Conservation (phyloP, 2,888 invertebrate genomes). For the Drosophila subsilvestris region DNA sequence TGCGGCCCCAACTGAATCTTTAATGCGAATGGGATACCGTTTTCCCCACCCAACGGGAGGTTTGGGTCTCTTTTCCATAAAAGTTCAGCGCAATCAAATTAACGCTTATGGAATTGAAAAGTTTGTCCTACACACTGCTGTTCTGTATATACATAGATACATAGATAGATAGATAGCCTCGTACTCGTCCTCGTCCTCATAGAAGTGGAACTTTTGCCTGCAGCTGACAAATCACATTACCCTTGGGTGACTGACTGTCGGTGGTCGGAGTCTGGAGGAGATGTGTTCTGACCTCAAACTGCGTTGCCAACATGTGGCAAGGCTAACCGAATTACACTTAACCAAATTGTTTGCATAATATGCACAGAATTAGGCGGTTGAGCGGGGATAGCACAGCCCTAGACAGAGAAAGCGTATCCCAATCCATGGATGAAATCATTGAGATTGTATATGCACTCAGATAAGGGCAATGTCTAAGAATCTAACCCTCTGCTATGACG, state of each 20-base stretch:
- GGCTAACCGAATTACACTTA: conserved; percentile 40
- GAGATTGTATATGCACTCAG: conserved; percentile 12
- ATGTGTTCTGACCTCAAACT: conserved; percentile 1
- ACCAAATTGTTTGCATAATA: conserved; percentile 39
- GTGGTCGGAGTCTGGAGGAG: neutral
- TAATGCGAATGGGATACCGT: conserved; percentile 12
- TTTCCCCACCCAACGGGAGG: conserved; percentile 1
- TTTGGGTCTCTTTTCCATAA: neutral
- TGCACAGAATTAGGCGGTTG: conserved; percentile 27
- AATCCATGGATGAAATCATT: too few relatives aligned
- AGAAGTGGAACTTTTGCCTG: conserved; percentile 31
- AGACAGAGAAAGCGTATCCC: conserved; percentile 1
- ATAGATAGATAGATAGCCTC: too few relatives aligned
- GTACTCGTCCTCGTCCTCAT: neutral
- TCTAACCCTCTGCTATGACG: neutral
- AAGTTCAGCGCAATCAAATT: conserved; percentile 62
- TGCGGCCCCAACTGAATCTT: conserved; percentile 15
- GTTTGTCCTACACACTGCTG: conserved; percentile 26
- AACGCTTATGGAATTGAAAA: conserved; percentile 51
- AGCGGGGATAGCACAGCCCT: neutral
- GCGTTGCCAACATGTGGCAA: conserved; percentile 33
- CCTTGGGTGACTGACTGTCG: conserved; percentile 4
- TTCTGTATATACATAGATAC: neutral
- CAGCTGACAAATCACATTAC: conserved; percentile 33
- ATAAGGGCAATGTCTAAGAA: neutral